Evolutionary conservation across 2,113 vertebrate species (phyloP).

Genomic region (Promerops cafer): DNA sequence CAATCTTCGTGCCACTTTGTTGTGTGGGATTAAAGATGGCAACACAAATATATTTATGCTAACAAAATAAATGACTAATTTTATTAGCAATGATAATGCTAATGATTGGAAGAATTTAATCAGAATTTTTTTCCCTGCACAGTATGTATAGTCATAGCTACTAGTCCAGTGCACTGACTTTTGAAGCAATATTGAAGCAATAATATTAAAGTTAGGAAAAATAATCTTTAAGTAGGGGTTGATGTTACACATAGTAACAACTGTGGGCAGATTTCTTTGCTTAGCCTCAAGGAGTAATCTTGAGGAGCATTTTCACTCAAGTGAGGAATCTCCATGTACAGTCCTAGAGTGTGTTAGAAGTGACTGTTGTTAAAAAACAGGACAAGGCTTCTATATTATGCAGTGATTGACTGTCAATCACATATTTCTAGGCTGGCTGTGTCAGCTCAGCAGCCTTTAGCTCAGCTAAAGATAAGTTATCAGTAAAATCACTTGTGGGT

Average conservation of each 20-base stretch:
- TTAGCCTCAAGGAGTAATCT: neutral
- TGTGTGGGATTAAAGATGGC: fast-evolving
- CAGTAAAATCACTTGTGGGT: neutral
- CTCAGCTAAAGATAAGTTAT: neutral
- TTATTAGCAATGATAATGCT: neutral
- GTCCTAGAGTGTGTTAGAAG: neutral
- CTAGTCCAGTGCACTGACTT: neutral
- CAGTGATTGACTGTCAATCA: neutral
- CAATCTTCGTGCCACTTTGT: neutral
- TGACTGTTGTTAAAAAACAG: neutral
- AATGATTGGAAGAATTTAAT: neutral
- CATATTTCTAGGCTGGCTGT: neutral
- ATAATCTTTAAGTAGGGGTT: neutral
- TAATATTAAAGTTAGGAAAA: neutral
- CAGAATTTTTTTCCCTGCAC: neutral
- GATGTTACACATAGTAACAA: neutral
- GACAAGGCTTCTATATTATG: no score
- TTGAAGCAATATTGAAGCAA: neutral
- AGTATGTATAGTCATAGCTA: neutral
- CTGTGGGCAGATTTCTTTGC: neutral
- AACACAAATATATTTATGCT: neutral
- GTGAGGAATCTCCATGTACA: no score
- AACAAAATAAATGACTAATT: neutral
- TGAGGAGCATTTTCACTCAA: neutral
- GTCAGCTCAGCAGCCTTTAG: neutral